Conservation (phyloP, 2,888 invertebrate species). For the Lucinisca nassula region DNA sequence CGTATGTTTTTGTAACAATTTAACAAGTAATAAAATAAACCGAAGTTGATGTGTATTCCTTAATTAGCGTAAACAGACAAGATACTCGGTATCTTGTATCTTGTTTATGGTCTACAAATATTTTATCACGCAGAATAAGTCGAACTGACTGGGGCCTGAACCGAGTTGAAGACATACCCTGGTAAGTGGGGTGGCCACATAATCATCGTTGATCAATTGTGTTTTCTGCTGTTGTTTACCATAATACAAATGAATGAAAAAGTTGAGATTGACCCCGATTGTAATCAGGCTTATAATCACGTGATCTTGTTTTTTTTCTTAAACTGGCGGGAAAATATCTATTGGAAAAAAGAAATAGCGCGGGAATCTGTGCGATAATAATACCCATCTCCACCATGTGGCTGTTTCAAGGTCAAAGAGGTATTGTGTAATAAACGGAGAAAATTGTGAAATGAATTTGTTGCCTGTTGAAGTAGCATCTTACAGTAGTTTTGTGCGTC, state of each 20-base stretch:
- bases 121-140: neutral
- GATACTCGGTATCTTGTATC: neutral
- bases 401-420: neutral
- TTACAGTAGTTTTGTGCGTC: too few relatives aligned
- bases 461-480: too few relatives aligned
- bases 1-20: conserved; percentile 8
- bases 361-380: neutral
- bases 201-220: too few relatives aligned
- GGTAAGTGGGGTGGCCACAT: too few relatives aligned
- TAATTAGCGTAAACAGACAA: conserved; percentile 8
- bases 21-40: conserved; percentile 8
- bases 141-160: too few relatives aligned
- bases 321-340: neutral
- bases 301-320: conserved; percentile 50
- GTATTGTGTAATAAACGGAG: too few relatives aligned
- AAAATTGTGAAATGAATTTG: too few relatives aligned
- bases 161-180: too few relatives aligned
- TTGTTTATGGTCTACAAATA: conserved; percentile 9
- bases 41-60: neutral
- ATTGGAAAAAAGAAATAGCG: neutral
- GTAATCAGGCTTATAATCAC: conserved; percentile 32
- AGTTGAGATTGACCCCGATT: conserved; percentile 45
- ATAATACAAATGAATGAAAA: conserved; percentile 9
- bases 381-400: neutral
- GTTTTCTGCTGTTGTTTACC: conserved; percentile 36